These are phyloP conservation scores for Drosophila aff. DNA, from an alignment of 1,140 invertebrate species.

Conservation along the genomic window DNA sequence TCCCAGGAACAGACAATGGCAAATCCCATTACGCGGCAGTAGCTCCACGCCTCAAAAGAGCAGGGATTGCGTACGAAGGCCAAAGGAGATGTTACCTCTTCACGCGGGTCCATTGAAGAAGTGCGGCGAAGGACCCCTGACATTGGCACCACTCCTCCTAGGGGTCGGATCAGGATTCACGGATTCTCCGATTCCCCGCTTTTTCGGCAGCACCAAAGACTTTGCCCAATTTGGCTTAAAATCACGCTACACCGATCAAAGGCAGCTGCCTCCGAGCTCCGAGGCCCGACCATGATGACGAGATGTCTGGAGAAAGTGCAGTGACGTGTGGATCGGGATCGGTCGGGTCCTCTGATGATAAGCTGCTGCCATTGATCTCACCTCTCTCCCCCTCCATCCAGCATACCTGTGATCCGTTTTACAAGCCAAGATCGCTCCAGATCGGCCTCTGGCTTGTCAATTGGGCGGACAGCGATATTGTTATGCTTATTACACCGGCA, in stretches of 20 bases:
- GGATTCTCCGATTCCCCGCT: conserved; percentile 18
- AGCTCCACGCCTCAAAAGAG: conserved; percentile 81
- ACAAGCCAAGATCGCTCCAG: conserved; percentile 65
- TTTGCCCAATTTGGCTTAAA: conserved; percentile 80
- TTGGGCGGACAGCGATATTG: conserved; percentile 84
- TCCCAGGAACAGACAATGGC: conserved; percentile 42
- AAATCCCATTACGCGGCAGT: conserved; percentile 77
- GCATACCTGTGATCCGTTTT: conserved; percentile 78
- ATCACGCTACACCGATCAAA: conserved; percentile 83
- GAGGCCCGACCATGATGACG: conserved; percentile 42
- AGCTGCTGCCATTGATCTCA: conserved; percentile 81
- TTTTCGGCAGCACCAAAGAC: conserved; percentile 61
- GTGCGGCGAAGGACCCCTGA: conserved; percentile 70
- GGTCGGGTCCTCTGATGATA: conserved; percentile 34
- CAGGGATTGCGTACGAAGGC: conserved; percentile 27
- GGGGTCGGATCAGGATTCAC: conserved; percentile 27
- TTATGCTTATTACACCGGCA: conserved; percentile 82
- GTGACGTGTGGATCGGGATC: conserved; percentile 70
- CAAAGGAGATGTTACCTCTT: conserved; percentile 73
- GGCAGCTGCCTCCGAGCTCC: conserved; percentile 67
- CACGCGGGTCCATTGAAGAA: conserved; percentile 80
- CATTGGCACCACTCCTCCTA: conserved; percentile 57
- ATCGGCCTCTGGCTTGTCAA: conserved; percentile 71
- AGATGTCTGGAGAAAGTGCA: conserved; percentile 71
- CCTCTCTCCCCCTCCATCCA: conserved; percentile 59